Evolutionary conservation across 2,113 vertebrate genomes (phyloP).

Genomic region (Epinephelus lanceolatus): DNA sequence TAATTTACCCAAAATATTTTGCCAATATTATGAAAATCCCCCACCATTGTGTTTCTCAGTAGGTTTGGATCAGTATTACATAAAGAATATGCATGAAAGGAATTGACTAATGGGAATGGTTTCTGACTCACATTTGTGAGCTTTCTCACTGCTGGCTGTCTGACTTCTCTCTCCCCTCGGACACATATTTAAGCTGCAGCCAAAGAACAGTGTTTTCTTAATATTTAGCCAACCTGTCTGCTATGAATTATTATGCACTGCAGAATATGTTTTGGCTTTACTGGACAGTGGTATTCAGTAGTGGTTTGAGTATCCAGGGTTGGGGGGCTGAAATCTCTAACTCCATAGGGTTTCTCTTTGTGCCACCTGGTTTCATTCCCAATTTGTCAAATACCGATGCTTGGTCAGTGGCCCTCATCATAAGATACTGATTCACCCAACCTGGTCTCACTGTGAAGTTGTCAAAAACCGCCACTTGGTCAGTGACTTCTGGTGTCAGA

Average conservation of each 20-base stretch:
- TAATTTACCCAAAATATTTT: neutral
- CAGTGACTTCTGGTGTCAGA: no score
- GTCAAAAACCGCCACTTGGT: no score
- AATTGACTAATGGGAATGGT: neutral
- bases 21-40: neutral
- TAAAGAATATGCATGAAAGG: neutral
- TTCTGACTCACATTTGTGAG: neutral
- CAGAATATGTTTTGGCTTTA: neutral
- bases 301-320: no score
- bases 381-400: no score
- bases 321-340: no score
- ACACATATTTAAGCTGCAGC: neutral
- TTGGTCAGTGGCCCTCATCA: no score
- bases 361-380: no score
- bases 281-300: no score
- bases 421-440: no score
- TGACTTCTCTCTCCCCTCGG: conserved; percentile 5
- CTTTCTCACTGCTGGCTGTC: neutral
- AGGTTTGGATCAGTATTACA: neutral
- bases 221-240: neutral
- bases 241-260: neutral
- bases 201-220: neutral
- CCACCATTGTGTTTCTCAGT: neutral
- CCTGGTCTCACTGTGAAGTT: no score
- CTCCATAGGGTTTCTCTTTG: neutral